Percentiles rank a stretch among this genome's conserved stretches.
phyloP scores from a whole-genome alignment of 2,113 vertebrate genomes.

The Ancistrus triradiatus region DNA sequence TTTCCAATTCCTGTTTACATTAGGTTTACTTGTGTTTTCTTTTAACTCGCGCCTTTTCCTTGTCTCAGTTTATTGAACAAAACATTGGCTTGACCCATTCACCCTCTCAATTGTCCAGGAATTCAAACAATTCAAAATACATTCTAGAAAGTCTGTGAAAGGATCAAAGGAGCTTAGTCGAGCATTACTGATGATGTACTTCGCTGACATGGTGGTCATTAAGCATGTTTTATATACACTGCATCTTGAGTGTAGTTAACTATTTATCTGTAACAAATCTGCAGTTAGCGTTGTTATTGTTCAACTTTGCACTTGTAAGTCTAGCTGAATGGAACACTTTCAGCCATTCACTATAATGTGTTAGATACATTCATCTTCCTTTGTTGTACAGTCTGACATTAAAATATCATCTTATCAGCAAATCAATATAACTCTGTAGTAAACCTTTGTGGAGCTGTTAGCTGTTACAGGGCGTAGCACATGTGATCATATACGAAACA shows the following conservation, averaged over 20 bases:
- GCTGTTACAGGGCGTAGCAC: conserved; percentile 2
- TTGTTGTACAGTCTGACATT: conserved; percentile 23
- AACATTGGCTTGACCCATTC: conserved; percentile 10
- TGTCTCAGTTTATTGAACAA: too few species aligned
- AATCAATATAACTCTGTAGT: too few species aligned
- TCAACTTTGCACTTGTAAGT: too few species aligned
- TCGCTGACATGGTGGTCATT: background rate
- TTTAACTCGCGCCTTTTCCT: too few species aligned
- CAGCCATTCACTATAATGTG: conserved; percentile 1
- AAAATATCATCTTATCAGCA: conserved; percentile 2
- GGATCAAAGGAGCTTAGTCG: background rate
- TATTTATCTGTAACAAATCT: background rate
- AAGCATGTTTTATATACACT: too few species aligned
- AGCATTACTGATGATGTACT: too few species aligned
- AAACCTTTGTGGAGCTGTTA: conserved; percentile 5
- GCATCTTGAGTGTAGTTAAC: conserved; percentile 1
- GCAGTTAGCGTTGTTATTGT: conserved; percentile 9
- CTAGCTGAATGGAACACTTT: too few species aligned
- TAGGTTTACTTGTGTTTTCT: too few species aligned
- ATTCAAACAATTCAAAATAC: conserved; percentile 23
- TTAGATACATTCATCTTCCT: conserved; percentile 20
- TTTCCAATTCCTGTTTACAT: too few species aligned
- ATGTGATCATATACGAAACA: conserved; percentile 1
- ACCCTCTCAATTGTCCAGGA: conserved; percentile 2
- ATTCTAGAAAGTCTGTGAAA: conserved; percentile 1